Conservation (phyloP, 2,113 vertebrate species). For the Cavia aperea region DNA sequence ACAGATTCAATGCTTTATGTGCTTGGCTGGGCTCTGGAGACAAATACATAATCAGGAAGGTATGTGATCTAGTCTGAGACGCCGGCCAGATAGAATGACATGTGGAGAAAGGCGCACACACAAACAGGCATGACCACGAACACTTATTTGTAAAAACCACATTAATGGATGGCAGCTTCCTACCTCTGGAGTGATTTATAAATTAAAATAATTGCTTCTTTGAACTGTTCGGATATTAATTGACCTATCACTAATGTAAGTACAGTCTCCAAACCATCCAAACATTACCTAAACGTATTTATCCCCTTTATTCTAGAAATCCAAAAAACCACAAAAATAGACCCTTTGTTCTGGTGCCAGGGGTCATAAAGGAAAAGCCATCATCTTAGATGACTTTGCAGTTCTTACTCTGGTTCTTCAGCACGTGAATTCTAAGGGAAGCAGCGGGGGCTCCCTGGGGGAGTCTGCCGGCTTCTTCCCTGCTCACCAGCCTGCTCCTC, state of each 20-base stretch:
- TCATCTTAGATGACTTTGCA: conserved; percentile 68
- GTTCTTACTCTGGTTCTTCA: conserved; percentile 57
- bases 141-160: conserved; percentile 66
- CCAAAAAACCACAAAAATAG: conserved; percentile 54
- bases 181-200: conserved; percentile 73
- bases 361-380: conserved; percentile 67
- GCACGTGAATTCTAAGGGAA: conserved; percentile 57
- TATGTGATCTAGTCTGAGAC: conserved; percentile 66
- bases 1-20: conserved; percentile 57
- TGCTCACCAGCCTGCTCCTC: background rate
- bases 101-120: conserved; percentile 12
- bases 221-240: conserved; percentile 70
- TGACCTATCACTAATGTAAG: conserved; percentile 64
- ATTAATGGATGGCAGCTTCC: conserved; percentile 65
- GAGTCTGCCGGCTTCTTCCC: background rate
- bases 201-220: conserved; percentile 73
- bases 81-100: conserved; percentile 70
- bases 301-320: conserved; percentile 57
- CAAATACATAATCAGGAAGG: conserved; percentile 71
- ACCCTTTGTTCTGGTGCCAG: conserved; percentile 69
- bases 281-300: conserved; percentile 67
- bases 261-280: conserved; percentile 34
- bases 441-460: conserved; percentile 15
- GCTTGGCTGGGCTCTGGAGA: conserved; percentile 68
- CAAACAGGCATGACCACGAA: conserved; percentile 52